phyloP scores from a whole-genome alignment of 2,888 invertebrate species.

The Hemistola chrysoprasaria region DNA sequence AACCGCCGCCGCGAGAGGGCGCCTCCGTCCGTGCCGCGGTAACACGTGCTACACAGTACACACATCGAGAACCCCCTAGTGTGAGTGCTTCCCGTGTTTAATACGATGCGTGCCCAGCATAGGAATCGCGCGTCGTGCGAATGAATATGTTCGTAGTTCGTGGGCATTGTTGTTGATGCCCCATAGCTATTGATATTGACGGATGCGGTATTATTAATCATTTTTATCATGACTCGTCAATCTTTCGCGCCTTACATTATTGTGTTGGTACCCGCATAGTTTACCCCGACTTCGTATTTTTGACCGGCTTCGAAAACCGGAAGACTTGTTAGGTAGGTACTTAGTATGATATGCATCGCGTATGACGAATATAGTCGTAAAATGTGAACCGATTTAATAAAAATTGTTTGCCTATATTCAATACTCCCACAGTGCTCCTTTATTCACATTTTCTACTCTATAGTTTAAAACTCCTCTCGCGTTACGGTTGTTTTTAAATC shows the following conservation, averaged over 20 bases:
- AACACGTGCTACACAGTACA: constrained; percentile 54
- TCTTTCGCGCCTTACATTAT: neutral
- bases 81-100: constrained; percentile 76
- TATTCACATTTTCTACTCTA: no score
- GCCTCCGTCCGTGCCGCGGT: constrained; percentile 48
- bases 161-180: constrained; percentile 60
- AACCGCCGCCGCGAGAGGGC: constrained; percentile 76
- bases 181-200: constrained; percentile 59
- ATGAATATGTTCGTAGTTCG: constrained; percentile 72
- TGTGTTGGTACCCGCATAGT: constrained; percentile 6
- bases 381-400: no score
- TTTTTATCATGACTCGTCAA: constrained; percentile 40
- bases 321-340: no score
- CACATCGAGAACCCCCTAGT: constrained; percentile 46
- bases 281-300: neutral
- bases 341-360: no score
- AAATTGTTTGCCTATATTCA: no score
- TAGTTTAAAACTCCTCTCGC: no score
- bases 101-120: constrained; percentile 72
- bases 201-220: constrained; percentile 55
- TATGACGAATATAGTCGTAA: no score
- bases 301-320: no score
- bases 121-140: constrained; percentile 61
- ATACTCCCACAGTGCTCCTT: no score
- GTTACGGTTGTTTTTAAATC: no score